Conservation (phyloP, 2,113 vertebrate species). For the Syngnathoides biaculeatus region DNA sequence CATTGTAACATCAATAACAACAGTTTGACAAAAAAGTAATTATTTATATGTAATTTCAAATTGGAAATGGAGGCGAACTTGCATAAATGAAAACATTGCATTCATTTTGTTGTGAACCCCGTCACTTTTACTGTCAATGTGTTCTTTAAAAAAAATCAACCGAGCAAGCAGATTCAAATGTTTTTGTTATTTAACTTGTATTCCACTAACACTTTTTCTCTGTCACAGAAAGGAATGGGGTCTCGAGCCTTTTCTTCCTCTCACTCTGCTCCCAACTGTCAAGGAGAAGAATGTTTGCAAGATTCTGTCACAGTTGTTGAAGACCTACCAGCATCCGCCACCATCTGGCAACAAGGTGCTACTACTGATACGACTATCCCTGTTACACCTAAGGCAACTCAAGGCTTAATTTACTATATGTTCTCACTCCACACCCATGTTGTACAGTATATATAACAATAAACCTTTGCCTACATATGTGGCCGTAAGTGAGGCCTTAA, state of each 20-base stretch:
- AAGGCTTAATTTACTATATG: neutral
- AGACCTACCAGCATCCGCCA: constrained; percentile 91
- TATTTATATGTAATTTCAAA: no score
- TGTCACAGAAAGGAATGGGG: constrained; percentile 93
- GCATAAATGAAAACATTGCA: neutral
- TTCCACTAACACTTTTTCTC: constrained; percentile 10
- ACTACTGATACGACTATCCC: neutral
- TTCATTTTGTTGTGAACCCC: constrained; percentile 34
- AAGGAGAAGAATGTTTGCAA: constrained; percentile 97
- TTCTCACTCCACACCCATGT: neutral
- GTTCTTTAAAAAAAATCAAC: constrained; percentile 37
- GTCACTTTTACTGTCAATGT: constrained; percentile 44
- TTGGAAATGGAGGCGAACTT: neutral
- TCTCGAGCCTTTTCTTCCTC: constrained; percentile 93
- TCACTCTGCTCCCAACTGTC: constrained; percentile 86
- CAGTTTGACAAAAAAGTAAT: neutral
- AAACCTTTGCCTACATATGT: neutral
- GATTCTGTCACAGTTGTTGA: constrained; percentile 89
- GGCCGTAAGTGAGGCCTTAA: neutral
- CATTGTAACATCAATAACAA: neutral
- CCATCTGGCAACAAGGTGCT: constrained; percentile 85
- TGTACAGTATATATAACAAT: neutral
- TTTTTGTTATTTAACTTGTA: constrained; percentile 14
- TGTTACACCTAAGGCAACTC: neutral
- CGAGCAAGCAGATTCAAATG: constrained; percentile 28